phyloP scores from a whole-genome alignment of 2,797 vertebrate species.

The Crenichthys baileyi region DNA sequence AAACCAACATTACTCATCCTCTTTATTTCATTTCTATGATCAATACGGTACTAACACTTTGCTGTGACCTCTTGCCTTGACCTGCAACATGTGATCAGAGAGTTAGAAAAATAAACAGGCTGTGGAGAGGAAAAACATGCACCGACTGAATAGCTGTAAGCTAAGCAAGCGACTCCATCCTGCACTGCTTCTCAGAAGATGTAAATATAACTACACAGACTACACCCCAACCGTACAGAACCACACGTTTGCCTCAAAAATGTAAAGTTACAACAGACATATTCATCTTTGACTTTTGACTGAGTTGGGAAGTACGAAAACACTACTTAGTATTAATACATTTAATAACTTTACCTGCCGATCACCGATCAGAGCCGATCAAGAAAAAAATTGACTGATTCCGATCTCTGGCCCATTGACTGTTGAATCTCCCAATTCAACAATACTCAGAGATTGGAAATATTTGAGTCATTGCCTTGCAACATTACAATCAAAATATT shows the following conservation, averaged over 20 bases:
- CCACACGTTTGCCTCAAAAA: not conserved
- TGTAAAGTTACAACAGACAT: not conserved
- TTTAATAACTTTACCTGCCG: too few species aligned
- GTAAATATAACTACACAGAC: not conserved
- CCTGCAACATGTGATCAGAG: slow-evolving; percentile 21
- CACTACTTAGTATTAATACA: too few species aligned
- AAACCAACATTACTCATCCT: not conserved
- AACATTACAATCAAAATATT: not conserved
- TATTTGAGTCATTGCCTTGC: not conserved
- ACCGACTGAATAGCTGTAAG: not conserved
- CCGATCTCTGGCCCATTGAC: too few species aligned
- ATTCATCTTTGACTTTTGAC: not conserved
- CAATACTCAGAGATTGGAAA: not conserved
- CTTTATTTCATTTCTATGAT: slow-evolving; percentile 2
- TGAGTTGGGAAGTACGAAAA: too few species aligned
- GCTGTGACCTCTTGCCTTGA: slow-evolving; percentile 22
- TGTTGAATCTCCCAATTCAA: not conserved
- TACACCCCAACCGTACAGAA: not conserved
- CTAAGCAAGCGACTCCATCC: not conserved
- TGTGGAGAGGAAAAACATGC: slow-evolving; percentile 6
- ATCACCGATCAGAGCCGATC: too few species aligned
- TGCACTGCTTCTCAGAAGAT: too few species aligned
- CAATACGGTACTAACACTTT: slow-evolving; percentile 3
- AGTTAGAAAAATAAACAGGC: slow-evolving; percentile 16
- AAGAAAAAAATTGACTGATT: too few species aligned